phyloP scores from a whole-genome alignment of 2,888 invertebrate species.

The Agrochola circellaris region DNA sequence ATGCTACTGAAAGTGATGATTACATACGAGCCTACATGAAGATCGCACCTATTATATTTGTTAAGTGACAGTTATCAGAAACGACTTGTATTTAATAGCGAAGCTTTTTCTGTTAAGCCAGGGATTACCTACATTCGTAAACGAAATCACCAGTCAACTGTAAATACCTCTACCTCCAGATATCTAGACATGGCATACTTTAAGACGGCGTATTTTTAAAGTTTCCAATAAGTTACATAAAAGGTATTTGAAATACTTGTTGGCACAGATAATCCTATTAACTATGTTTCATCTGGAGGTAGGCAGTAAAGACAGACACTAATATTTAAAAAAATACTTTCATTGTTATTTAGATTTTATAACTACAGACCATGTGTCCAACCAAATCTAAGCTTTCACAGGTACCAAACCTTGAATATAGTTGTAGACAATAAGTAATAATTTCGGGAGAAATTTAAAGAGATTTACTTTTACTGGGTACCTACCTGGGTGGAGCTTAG shows the following conservation, averaged over 20 bases:
- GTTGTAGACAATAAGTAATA: slow-evolving; percentile 50
- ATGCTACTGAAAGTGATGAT: too few relatives aligned
- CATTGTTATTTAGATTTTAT: slow-evolving; percentile 36
- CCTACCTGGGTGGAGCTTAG: slow-evolving; percentile 35
- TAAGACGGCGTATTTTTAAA: background rate
- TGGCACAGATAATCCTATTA: slow-evolving; percentile 37
- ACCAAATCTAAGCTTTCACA: slow-evolving; percentile 33
- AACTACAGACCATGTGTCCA: slow-evolving; percentile 4
- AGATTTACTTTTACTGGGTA: slow-evolving; percentile 64
- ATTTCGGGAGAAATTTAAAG: slow-evolving; percentile 55
- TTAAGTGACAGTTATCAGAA: background rate
- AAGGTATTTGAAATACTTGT: slow-evolving; percentile 15
- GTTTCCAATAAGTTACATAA: slow-evolving; percentile 22
- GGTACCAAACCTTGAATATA: slow-evolving; percentile 45
- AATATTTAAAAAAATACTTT: slow-evolving; percentile 20
- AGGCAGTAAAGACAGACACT: background rate
- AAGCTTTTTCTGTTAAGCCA: background rate
- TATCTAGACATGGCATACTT: background rate
- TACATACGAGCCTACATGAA: background rate
- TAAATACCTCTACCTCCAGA: background rate
- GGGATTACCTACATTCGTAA: background rate
- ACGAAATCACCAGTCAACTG: background rate
- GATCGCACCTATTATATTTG: background rate
- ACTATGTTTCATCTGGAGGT: slow-evolving; percentile 9
- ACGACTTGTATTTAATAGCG: background rate